Base-by-base conservation (phyloP, 1,140 invertebrate species). In the Drosophila tsacasi region DNA sequence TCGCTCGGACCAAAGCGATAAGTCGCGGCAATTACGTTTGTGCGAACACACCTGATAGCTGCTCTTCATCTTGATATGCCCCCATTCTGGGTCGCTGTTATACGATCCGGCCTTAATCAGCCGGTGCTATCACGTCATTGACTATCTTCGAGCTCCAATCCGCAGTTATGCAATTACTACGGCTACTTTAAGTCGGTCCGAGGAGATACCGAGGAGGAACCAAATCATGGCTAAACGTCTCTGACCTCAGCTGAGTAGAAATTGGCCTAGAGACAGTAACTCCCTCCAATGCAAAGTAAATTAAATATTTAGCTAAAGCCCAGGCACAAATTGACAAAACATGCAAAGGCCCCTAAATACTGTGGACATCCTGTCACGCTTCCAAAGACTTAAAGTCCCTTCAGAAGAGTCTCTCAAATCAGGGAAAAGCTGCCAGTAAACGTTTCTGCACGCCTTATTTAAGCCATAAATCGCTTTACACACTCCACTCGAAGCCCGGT, bases 271-370 rank as follows among this genome's bases (percentile, higher is more conserved):
- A 21, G 50, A 9, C 50, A 35, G 50, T 35, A 35, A 9, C 30
- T n/a, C 21, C 49, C 46, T 17, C 23, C 46, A 64, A 62, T 57
- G 37, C 42, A 46, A 62, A 75, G 55, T 47, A 54, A 67, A 79
- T 87, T 46, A 90, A 89, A 90, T 79, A 90, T 89, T 90, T 72
- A 84, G 65, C 78, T 64, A 69, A 72, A 67, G 65, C 62, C 73
- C 61, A 40, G 81, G 23, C 49, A 81, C 17, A 35, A 35, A 13
- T 63, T 25, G 46, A 81, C 81, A 61, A 71, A 78, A 19, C 39
- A 65, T 62, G 59, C 27, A 52, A 66, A 72, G 52, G 59, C 46
- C 19, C 47, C 15, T 17, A 63, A 49, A 25, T 32, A 30, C 64
- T 35, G 25, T 35, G 25, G 35, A 54, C 42, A 73, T 46, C 32